Evolutionary conservation across 2,797 vertebrate species (phyloP).

Genomic region (Halcyon badia): DNA sequence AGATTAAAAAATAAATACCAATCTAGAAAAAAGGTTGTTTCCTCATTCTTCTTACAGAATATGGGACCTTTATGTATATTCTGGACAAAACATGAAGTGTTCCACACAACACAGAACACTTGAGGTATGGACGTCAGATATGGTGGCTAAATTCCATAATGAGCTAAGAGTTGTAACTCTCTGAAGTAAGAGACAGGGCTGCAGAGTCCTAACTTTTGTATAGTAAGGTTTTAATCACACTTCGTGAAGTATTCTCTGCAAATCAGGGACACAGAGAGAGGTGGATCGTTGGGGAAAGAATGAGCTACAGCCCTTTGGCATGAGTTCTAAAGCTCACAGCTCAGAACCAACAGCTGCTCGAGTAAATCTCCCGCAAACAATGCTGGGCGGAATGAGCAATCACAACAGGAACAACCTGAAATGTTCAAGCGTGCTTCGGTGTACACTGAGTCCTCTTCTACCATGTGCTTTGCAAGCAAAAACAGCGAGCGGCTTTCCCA

Average conservation of each 20-base stretch:
- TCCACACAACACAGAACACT: conserved; percentile 78
- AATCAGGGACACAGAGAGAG: conserved; percentile 58
- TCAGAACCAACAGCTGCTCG: conserved; percentile 75
- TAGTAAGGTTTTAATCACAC: conserved; percentile 60
- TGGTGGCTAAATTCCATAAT: conserved; percentile 78
- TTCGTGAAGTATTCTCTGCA: conserved; percentile 68
- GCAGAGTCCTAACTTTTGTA: conserved; percentile 68
- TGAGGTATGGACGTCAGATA: conserved; percentile 78
- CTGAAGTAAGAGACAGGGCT: conserved; percentile 67
- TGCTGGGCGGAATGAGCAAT: conserved; percentile 71
- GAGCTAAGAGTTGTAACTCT: conserved; percentile 70
- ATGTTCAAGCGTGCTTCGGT: conserved; percentile 70
- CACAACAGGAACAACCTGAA: conserved; percentile 75
- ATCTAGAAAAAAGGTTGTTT: conserved; percentile 73
- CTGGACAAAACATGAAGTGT: conserved; percentile 76
- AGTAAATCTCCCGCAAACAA: conserved; percentile 55
- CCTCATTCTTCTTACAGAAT: conserved; percentile 69
- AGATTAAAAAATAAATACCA: conserved; percentile 83
- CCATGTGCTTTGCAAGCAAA: conserved; percentile 71
- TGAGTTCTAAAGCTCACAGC: conserved; percentile 77
- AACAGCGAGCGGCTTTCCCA: conserved; percentile 64
- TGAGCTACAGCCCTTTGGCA: conserved; percentile 78
- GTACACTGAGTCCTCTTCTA: conserved; percentile 61
- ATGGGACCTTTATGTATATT: conserved; percentile 69
- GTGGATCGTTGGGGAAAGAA: conserved; percentile 47